Conservation (phyloP, 2,888 invertebrate species). For the Acronicta alni region DNA sequence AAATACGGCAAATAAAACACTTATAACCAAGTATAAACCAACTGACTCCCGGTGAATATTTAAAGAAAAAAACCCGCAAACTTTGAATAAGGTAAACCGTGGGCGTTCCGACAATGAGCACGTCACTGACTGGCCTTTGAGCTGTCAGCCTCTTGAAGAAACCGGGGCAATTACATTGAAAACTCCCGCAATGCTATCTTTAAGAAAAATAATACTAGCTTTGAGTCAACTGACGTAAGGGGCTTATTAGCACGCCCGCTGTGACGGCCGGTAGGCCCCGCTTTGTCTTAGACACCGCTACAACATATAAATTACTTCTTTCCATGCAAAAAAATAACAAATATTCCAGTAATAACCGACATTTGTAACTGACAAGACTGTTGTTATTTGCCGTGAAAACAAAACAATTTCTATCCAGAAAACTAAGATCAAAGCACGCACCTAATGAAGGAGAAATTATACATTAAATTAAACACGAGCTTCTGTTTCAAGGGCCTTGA, state of each 20-base stretch:
- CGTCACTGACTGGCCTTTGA: conserved; percentile 86
- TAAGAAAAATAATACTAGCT: conserved; percentile 84
- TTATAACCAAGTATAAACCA: conserved; percentile 64
- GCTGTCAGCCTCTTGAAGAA: conserved; percentile 87
- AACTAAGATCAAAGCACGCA: conserved; percentile 54
- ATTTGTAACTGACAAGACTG: conserved; percentile 56
- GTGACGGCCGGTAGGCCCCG: conserved; percentile 66
- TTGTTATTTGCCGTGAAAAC: conserved; percentile 52
- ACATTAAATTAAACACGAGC: conserved; percentile 56
- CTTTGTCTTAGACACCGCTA: conserved; percentile 60
- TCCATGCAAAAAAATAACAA: conserved; percentile 58
- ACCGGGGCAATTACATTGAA: conserved; percentile 89
- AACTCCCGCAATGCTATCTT: conserved; percentile 85
- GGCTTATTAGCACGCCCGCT: conserved; percentile 84
- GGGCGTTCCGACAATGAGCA: conserved; percentile 87
- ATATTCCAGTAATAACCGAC: conserved; percentile 50
- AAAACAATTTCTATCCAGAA: conserved; percentile 50
- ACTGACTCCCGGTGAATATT: conserved; percentile 72
- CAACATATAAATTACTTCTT: conserved; percentile 57
- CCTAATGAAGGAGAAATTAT: conserved; percentile 53
- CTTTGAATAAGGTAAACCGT: conserved; percentile 87
- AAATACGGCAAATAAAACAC: conserved; percentile 58
- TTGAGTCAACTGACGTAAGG: conserved; percentile 80
- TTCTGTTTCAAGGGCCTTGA: conserved; percentile 64
- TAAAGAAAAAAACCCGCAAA: conserved; percentile 79